Conservation (phyloP, 2,888 invertebrate genomes). For the Lepidochrysops patricia region DNA sequence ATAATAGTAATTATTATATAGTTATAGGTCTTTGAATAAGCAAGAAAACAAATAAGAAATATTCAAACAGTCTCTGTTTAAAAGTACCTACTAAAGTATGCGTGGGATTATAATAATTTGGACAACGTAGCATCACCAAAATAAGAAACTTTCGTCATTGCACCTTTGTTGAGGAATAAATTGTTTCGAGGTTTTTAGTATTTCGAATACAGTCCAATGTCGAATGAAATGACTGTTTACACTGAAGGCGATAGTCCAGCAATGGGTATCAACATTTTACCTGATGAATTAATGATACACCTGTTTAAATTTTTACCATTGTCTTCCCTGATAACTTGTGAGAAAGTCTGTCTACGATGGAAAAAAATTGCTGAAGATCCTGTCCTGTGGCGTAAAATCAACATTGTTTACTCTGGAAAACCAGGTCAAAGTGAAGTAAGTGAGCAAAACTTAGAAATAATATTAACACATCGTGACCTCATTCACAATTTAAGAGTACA, state of each 20-base stretch:
- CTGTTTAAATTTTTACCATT: conserved; percentile 54
- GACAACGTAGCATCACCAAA: background rate
- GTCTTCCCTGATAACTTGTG: conserved; percentile 46
- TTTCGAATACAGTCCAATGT: background rate
- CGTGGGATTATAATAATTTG: background rate
- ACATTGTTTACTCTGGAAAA: conserved; percentile 52
- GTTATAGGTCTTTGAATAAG: background rate
- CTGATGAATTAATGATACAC: conserved; percentile 53
- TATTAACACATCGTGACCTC: conserved; percentile 42
- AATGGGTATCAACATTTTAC: conserved; percentile 39
- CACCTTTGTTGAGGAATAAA: background rate
- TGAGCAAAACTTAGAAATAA: conserved; percentile 42
- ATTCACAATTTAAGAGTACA: conserved; percentile 51
- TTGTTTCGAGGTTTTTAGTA: no score
- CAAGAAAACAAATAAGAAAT: background rate
- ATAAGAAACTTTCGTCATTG: background rate
- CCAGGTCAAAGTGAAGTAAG: conserved; percentile 48
- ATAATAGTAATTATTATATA: no score
- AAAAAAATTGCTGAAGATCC: conserved; percentile 43
- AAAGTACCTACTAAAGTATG: background rate
- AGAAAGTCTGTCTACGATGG: conserved; percentile 55
- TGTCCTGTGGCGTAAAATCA: conserved; percentile 46
- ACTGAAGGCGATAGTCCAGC: conserved; percentile 1
- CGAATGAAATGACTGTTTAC: conserved; percentile 18
- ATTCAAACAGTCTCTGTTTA: background rate